Evolutionary conservation across 2,797 vertebrate genomes (phyloP).

Genomic region (Acomys russatus): DNA sequence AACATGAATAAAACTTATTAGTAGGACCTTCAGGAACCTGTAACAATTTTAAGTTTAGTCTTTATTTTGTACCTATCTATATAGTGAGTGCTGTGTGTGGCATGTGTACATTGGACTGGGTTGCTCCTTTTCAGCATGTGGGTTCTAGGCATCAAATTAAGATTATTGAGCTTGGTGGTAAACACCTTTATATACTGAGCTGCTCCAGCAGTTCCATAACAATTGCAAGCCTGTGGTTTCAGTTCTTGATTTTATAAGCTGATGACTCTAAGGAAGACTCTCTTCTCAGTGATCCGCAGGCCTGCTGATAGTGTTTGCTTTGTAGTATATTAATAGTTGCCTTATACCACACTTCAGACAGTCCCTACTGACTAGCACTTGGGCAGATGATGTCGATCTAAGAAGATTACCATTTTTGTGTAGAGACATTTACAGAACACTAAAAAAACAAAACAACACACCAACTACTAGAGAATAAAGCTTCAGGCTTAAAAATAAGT

Average conservation of each 20-base stretch:
- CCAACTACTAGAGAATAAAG: background rate
- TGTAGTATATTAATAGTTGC: background rate
- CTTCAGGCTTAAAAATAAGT: background rate
- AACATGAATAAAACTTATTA: background rate
- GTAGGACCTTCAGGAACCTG: background rate
- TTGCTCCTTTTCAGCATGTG: background rate
- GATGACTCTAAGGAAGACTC: background rate
- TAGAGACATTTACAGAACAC: conserved; percentile 13
- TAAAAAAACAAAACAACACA: background rate
- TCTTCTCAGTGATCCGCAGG: background rate
- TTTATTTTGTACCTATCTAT: background rate
- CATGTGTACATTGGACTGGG: background rate
- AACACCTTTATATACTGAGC: background rate
- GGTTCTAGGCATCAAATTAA: background rate
- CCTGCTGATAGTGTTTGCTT: background rate
- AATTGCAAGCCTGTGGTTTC: background rate
- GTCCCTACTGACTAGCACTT: background rate
- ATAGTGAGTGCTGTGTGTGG: background rate
- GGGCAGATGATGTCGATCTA: background rate
- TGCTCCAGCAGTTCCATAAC: background rate
- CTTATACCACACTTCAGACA: background rate
- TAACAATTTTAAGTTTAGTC: background rate
- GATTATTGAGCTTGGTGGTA: background rate
- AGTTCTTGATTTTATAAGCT: background rate
- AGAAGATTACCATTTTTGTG: conserved; percentile 3